Evolutionary conservation across 2,113 vertebrate species (phyloP), one percentile per base, ranked within the genome.

Genomic region (Dicentrarchus labrax): DNA sequence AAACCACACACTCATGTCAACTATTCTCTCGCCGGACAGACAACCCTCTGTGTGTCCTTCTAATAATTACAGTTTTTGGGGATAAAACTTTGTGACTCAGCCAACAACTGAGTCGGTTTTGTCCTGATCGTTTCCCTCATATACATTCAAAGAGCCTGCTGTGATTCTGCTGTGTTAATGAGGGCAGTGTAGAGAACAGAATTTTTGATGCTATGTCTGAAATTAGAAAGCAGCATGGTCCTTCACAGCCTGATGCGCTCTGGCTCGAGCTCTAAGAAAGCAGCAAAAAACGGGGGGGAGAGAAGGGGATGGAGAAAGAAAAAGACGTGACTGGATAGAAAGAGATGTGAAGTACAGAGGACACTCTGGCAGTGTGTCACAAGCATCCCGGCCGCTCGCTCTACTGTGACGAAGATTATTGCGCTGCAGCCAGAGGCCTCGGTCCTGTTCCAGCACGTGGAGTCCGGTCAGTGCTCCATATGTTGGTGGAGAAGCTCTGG

Each of bases 391-490:
- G 77, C 15, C 9, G 3, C 36, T 41, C 68, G 64, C 59, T 75
- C 80, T 3, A 17, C 66, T 65, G 72, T 22, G 57, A 59, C 53
- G 41, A 61, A 70, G 85, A 76, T 45, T 19, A 38, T 36, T 85
- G 69, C 41, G 72, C 47, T 56, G 74, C 78, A 70, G 77, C 89
- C 75, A 30, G 60, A 82, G 84, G 80, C 78, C 72, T 83, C 21
- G 3, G 71, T 43, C 54, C 69, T 69, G 30, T 65, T 73, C 79
- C 72, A 86, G 82, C 67, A 36, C 0, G 30, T 82, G 84, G 86
- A 78, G 57, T 45, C 0, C 1, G 53, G 73, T 77, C 59, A 71
- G 78, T 38, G 62, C 71, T 57, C 2, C 87, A 86, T 6, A 19
- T 75, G 84, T 50, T 67, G 62, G 41, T 16, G 59, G 72, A 76